A percentile compares a stretch with the other conserved stretches of the same genome.
These are phyloP conservation scores for Blera fallax DNA, from an alignment of 2,888 invertebrate genomes.

Conservation along the genomic window DNA sequence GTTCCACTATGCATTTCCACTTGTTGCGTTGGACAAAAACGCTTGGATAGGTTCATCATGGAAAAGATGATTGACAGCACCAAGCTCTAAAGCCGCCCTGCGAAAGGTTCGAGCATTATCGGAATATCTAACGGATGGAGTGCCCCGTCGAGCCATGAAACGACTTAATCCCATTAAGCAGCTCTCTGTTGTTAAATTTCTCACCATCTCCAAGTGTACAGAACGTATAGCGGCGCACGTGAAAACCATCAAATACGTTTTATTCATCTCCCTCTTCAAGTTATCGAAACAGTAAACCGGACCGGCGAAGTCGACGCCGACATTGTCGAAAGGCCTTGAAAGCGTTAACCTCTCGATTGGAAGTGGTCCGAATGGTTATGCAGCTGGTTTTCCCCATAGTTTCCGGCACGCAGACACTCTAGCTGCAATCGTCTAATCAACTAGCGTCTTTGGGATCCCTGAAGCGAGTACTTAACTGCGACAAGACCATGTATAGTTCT, in stretches of 20 bases:
- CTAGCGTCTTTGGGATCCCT: background rate
- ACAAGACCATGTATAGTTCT: background rate
- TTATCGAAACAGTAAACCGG: slow-evolving; percentile 4
- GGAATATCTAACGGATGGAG: background rate
- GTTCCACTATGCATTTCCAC: slow-evolving; percentile 39
- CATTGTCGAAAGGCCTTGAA: slow-evolving; percentile 11
- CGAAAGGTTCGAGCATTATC: slow-evolving; percentile 27
- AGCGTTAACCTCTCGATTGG: slow-evolving; percentile 6
- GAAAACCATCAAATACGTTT: slow-evolving; percentile 8
- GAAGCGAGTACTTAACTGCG: background rate
- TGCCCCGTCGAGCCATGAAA: background rate
- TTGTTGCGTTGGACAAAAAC: slow-evolving; percentile 13
- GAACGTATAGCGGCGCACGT: background rate
- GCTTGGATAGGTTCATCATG: background rate
- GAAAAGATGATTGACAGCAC: too few species aligned
- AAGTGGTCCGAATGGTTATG: slow-evolving; percentile 21
- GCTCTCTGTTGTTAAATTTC: background rate
- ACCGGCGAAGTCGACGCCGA: slow-evolving; percentile 20
- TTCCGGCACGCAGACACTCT: too few species aligned
- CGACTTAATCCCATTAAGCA: slow-evolving; percentile 1
- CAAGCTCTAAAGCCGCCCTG: slow-evolving; percentile 10
- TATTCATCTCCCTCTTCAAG: background rate
- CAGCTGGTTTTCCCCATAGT: too few species aligned
- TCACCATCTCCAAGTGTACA: slow-evolving; percentile 15
- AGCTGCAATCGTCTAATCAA: too few species aligned